Evolutionary conservation across 2,888 invertebrate species (phyloP).

Genomic region (Rhimphoctona megacephalus): DNA sequence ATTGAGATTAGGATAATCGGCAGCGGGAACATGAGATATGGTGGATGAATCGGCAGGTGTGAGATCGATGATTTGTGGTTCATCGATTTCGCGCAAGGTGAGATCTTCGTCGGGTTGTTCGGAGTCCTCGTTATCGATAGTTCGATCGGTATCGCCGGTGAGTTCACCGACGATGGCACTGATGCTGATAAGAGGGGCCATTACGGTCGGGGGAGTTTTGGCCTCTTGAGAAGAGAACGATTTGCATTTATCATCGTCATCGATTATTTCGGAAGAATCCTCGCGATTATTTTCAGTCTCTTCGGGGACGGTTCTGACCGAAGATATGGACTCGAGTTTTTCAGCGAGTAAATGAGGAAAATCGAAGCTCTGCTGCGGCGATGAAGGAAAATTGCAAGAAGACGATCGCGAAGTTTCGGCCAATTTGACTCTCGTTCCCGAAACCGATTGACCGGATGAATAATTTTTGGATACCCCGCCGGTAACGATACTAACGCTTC

Average conservation of each 20-base stretch:
- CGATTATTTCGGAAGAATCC: slow-evolving; percentile 6
- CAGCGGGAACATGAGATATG: slow-evolving; percentile 41
- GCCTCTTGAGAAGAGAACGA: slow-evolving; percentile 70
- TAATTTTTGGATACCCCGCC: slow-evolving; percentile 64
- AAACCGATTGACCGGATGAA: slow-evolving; percentile 82
- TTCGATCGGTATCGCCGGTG: slow-evolving; percentile 71
- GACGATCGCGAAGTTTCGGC: slow-evolving; percentile 85
- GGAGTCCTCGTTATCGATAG: slow-evolving; percentile 82
- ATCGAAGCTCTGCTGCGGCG: slow-evolving; percentile 85
- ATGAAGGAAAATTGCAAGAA: slow-evolving; percentile 83
- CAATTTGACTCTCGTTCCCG: slow-evolving; percentile 83
- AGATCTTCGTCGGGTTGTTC: slow-evolving; percentile 89
- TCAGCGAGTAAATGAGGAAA: slow-evolving; percentile 77
- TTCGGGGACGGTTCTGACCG: slow-evolving; percentile 74
- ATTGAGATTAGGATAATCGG: slow-evolving; percentile 46
- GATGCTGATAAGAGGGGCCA: slow-evolving; percentile 90
- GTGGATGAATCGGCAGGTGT: slow-evolving; percentile 70
- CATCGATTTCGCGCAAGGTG: slow-evolving; percentile 77
- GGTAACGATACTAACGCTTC: slow-evolving; percentile 71
- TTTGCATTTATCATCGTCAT: slow-evolving; percentile 31
- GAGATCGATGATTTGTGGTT: slow-evolving; percentile 39
- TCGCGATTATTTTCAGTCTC: slow-evolving; percentile 69
- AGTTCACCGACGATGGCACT: slow-evolving; percentile 90
- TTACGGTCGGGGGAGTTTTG: slow-evolving; percentile 69
- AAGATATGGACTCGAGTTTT: slow-evolving; percentile 69